Evolutionary conservation across 2,113 vertebrate genomes (phyloP), one percentile per base, ranked within the genome.

Genomic region (Ivindomyrus marchei): DNA sequence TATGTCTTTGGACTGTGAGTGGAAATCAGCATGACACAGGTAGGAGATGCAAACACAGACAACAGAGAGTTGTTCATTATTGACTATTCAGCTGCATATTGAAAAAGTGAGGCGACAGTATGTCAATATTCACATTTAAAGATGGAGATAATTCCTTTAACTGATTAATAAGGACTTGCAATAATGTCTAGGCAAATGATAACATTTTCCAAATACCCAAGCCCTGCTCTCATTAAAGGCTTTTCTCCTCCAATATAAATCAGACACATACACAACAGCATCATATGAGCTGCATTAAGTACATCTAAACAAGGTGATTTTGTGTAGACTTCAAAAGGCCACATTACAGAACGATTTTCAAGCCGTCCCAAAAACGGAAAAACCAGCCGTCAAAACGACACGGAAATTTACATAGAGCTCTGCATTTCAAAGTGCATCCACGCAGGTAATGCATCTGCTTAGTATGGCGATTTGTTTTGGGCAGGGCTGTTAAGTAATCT

Each of bases 401-500:
- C 70, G 45, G 17, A 66, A 31, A 90, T 87, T 90, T 49, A 31
- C 89, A 87, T 62, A 85, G 56, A 87, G 53, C 27, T 70, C 83
- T 90, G 56, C 83, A 85, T 85, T 90, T 90, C 83, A 66, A 85
- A 90, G 89, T 49, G 84, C 31, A 42, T 46, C 58, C 56, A 11
- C n/a, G 21, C 53, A 58, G 49, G 45, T 53, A 87, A 85, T 47
- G 89, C 53, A 50, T 42, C 45, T 45, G 36, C 58, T 70, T 50
- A 50, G 50, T 45, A 56, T 70, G 53, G 19, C 56, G 47, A 87
- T 86, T 85, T 87, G 89, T 66, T 90, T 86, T 49, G 83, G 89
- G 53, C 27, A 49, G 77, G 89, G 50, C 77, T 31, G 21, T 89
- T 89, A 85, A 85, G 84, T 90, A 87, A 90, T 86, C 89, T 66